Base-by-base conservation (phyloP, 2,113 vertebrate genomes). In the Passer montanus region DNA sequence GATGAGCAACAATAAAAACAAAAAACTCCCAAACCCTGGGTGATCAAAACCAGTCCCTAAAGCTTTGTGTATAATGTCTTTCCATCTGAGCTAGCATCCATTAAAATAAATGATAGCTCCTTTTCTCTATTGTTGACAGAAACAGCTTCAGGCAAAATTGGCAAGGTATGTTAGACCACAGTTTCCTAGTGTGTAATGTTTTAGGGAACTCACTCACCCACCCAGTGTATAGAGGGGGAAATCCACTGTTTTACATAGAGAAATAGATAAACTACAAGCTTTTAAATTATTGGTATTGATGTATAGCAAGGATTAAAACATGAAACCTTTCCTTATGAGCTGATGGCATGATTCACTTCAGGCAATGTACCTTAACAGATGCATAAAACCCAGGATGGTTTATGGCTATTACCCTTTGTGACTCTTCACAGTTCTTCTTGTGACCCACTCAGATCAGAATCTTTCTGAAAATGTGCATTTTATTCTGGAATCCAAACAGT, bases 101-200 rank as follows among this genome's bases (percentile, higher is more conserved):
- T 12, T 93, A 72, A 90, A 94, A 91, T 96, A 87, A 93, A 59
- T 95, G 87, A 83, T 80, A 90, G 49, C 63, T 94, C 39, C 41
- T 88, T 83, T 87, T 80, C 47, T 93, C 81, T 88, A 39, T 60
- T 85, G 83, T 92, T 7, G 35, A 77, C 78, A 78, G 87, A 92
- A 96, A 93, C 55, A 81, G 94, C 88, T 95, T 88, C 79, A 93
- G 93, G 93, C 90, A 96, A 90, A 93, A 94, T 33, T 95, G 87
- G 79, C 90, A 86, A 86, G 64, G 43, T 69, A 63, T 49, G 50
- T 79, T 76, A 91, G 43, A 59, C 35, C 49, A 46, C 53, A 23
- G 31, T n/a, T 89, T 84, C 47, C 39, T 39, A 41, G 43, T 27
- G 70, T 58, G 47, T 49, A 70, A 58, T 63, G 43, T 81, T 93